Conservation (phyloP, 2,888 invertebrate species). For the Lasioglossum villosulum region DNA sequence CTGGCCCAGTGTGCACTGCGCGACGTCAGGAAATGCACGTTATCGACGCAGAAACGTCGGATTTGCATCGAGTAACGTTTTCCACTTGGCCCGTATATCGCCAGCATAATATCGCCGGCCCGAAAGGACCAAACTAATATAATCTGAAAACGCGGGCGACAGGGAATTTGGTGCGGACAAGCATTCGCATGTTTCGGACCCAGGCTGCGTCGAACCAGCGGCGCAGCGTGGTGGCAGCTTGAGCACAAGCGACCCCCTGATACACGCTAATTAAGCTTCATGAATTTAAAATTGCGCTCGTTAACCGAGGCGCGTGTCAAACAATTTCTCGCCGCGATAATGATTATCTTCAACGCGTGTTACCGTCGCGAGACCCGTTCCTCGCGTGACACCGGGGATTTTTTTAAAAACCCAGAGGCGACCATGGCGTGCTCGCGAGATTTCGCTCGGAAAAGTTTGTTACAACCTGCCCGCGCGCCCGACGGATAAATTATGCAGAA, state of each 20-base stretch:
- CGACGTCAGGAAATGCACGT: background rate
- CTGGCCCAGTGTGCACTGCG: background rate
- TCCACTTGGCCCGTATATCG: conserved; percentile 53
- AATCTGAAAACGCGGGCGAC: conserved; percentile 36
- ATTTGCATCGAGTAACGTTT: conserved; percentile 43
- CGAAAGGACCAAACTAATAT: conserved; percentile 54
- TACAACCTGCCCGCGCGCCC: background rate
- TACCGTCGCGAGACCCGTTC: conserved; percentile 11
- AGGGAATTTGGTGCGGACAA: conserved; percentile 34
- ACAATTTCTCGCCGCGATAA: conserved; percentile 45
- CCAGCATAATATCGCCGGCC: conserved; percentile 32
- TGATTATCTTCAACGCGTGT: conserved; percentile 37
- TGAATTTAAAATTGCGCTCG: conserved; percentile 54
- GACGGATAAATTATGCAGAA: conserved; percentile 21
- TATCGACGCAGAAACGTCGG: conserved; percentile 25
- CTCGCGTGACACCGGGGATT: conserved; percentile 43
- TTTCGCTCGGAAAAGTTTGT: conserved; percentile 24
- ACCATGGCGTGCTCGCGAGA: conserved; percentile 26
- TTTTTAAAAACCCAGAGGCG: background rate
- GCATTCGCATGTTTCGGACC: conserved; percentile 50
- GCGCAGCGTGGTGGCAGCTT: conserved; percentile 11
- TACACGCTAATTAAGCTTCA: conserved; percentile 61
- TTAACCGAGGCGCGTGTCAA: conserved; percentile 51
- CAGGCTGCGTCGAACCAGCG: conserved; percentile 39
- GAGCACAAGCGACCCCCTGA: conserved; percentile 18